phyloP scores from a whole-genome alignment of 2,888 invertebrate genomes.

The Cantharis nigra region DNA sequence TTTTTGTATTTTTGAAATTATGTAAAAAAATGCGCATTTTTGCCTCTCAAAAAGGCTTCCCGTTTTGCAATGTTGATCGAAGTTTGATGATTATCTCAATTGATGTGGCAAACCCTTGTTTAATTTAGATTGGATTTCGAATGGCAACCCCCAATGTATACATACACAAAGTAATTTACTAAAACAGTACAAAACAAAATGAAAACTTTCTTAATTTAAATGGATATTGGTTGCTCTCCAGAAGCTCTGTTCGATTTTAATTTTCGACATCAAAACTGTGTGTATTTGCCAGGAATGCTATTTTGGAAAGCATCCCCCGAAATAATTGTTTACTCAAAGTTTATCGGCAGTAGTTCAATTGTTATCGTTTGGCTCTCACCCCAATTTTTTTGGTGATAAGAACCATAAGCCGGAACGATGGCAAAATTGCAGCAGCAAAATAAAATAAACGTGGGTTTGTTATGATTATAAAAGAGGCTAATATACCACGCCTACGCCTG shows the following conservation, averaged over 20 bases:
- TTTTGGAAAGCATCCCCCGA: not conserved
- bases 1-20: not conserved
- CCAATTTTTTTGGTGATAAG: not conserved
- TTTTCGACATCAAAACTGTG: not conserved
- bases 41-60: not conserved
- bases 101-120: not conserved
- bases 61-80: not conserved
- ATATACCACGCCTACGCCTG: not conserved
- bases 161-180: not conserved
- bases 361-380: not conserved
- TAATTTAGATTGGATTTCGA: not conserved
- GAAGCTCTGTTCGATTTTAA: not conserved
- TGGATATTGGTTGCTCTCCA: constrained; percentile 2
- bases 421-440: not conserved
- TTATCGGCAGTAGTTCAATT: not conserved
- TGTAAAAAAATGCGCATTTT: not conserved
- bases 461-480: not conserved
- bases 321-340: not conserved
- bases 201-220: constrained; percentile 14
- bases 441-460: not conserved
- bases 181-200: not conserved
- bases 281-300: not conserved
- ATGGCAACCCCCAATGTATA: not conserved
- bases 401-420: not conserved
- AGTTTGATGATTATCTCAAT: not conserved